Evolutionary conservation across 2,797 vertebrate genomes (phyloP), one percentile per base, ranked within the genome.

Genomic region (Thalassophryne amazonica): DNA sequence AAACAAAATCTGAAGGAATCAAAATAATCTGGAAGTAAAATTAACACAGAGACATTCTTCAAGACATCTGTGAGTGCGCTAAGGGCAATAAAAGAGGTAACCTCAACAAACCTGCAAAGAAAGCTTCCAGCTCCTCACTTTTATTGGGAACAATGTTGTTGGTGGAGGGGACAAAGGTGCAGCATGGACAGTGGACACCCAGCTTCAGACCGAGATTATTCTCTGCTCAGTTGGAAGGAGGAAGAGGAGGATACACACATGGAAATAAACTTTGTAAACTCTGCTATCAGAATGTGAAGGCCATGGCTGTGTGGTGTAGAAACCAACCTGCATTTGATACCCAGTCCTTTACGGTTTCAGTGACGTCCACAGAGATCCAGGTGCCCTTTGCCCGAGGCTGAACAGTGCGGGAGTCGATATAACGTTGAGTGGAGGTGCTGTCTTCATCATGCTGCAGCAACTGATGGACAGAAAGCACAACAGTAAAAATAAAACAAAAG

Each of bases 111-210:
- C 92, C 92, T 83, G 92, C 88, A 69, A 93, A 93, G 12, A 91
- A 86, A 12, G 90, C 86, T 62, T 92, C 90, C 60, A 93, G 77
- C 60, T 92, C 91, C 63, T 93, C 92, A 7, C 88, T 93, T 78
- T 91, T 90, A 67, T 93, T 93, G 52, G 87, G 86, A 30, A 92
- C 78, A 0, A 93, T 93, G 68, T 90, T 93, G 81, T 92, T 93
- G 49, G 89, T 91, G 67, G 91, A 88, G 0, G 91, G 90, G 39
- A 93, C 45, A 11, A 93, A 93, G 22, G 91, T 93, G 72, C 92
- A 93, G 74, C 92, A 93, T 7, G 91, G 90, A 80, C 91, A 93
- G 79, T 93, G 91, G 39, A 93, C 81, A 1, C 91, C 90, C 50
- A 93, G 56, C 73, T 90, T 92, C 50, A 93, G 60, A n/a, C 92